phyloP scores from a whole-genome alignment of 2,113 vertebrate genomes.

The Pygoscelis antarcticus region DNA sequence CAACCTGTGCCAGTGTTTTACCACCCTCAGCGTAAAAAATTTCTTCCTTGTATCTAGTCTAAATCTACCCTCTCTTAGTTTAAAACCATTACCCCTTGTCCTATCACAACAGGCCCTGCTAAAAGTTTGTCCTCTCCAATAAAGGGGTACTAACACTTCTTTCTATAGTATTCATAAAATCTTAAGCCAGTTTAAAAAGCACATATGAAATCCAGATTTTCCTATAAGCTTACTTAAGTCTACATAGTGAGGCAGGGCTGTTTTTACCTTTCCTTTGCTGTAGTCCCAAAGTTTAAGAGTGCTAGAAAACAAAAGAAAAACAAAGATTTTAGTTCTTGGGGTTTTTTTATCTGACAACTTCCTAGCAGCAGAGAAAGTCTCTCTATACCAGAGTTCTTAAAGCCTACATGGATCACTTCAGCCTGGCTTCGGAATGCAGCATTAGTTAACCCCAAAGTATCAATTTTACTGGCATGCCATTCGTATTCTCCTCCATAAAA shows the following conservation, averaged over 20 bases:
- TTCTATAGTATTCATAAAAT: background rate
- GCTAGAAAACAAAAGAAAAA: constrained; percentile 67
- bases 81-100: background rate
- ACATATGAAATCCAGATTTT: background rate
- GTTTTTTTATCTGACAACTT: background rate
- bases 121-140: background rate
- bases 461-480: background rate
- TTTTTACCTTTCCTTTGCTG: constrained; percentile 96
- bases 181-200: background rate
- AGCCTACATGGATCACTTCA: background rate
- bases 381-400: background rate
- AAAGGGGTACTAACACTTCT: background rate
- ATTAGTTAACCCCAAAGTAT: background rate
- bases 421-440: background rate
- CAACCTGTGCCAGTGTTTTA: no score
- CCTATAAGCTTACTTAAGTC: background rate
- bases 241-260: background rate
- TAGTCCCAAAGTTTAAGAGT: constrained; percentile 99
- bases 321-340: background rate
- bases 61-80: background rate
- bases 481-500: background rate
- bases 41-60: no score
- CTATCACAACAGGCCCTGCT: no score
- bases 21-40: no score
- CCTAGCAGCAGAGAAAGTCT: background rate